These are phyloP conservation scores for Hemistola chrysoprasaria DNA, from an alignment of 2,888 invertebrate species.

Conservation along the genomic window DNA sequence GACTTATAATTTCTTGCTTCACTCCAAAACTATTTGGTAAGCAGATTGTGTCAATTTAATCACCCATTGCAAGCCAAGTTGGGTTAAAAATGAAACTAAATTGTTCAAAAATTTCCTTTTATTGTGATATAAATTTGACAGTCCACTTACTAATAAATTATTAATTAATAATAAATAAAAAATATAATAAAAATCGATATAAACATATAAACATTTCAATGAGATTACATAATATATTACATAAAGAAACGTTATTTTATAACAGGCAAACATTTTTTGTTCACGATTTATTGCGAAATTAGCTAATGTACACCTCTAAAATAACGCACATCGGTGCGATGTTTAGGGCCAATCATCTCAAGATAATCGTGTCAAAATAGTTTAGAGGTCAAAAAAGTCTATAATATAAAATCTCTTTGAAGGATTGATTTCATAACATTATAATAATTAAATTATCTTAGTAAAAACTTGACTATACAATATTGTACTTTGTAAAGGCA, in stretches of 20 bases:
- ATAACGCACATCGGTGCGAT: too few species aligned
- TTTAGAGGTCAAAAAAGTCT: too few species aligned
- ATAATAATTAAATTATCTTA: too few species aligned
- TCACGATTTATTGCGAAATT: too few species aligned
- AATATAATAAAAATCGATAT: slow-evolving; percentile 36
- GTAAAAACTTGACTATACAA: slow-evolving; percentile 9
- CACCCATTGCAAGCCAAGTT: slow-evolving; percentile 43
- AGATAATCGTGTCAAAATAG: too few species aligned
- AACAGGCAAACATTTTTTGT: too few species aligned
- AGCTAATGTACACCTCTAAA: too few species aligned
- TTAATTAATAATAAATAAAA: slow-evolving; percentile 26
- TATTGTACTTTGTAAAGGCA: slow-evolving; percentile 58
- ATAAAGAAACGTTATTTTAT: too few species aligned
- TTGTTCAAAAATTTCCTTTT: slow-evolving; percentile 54
- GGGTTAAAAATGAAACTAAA: slow-evolving; percentile 57
- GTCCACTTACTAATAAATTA: slow-evolving; percentile 68
- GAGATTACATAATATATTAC: too few species aligned
- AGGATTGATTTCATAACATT: too few species aligned
- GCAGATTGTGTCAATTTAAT: slow-evolving; percentile 76
- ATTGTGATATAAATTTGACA: slow-evolving; percentile 77
- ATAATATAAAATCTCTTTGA: too few species aligned
- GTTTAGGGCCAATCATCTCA: too few species aligned
- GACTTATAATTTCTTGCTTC: slow-evolving; percentile 5
- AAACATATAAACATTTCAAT: slow-evolving; percentile 21
- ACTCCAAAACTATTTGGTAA: slow-evolving; percentile 45